Base-by-base conservation (phyloP, 2,797 vertebrate species). In the Tiaroga cobitis region DNA sequence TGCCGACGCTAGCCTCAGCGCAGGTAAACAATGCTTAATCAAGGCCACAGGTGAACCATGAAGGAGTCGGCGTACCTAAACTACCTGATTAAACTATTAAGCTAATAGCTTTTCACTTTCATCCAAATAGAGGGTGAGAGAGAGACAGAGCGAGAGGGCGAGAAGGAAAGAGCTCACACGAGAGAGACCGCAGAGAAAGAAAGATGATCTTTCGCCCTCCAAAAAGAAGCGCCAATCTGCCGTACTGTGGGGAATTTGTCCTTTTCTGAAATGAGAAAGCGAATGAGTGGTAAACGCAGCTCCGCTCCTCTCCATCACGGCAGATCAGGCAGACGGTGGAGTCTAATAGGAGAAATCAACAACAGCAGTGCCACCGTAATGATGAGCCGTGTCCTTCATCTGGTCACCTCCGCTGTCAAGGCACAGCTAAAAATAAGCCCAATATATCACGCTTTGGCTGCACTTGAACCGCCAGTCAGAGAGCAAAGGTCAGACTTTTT, bases 21-120 rank as follows among this genome's bases (percentile, higher is more conserved):
- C 46, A 69, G 80, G 74, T 81, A 87, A 87, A 88, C 81, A 82
- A 81, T 54, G 26, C 34, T 75, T 85, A 74, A 80, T 85, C 61
- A 79, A 65, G 79, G 76, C 63, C 73, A 80, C 72, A 87, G 63
- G 77, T 80, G 76, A 85, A 75, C 32, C 26, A 81, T 87, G 85
- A 85, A 89, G 72, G 59, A 63, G 34, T 32, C 54, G 8, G n/a
- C 46, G 80, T 59, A 70, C 61, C 54, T 68, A 65, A 69, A 77
- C 77, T 74, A 82, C 76, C 59, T n/a, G 49, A 88, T 82, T 86
- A 84, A 80, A 65, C 74, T 51, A 63, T 82, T 82, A 79, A 68
- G 54, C 59, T 74, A 74, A 84, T 37, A 59, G 43, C 67, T 59
- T 85, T 84, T 77, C 76, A 24, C 65, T 81, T 84, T 87, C 87